Base-by-base conservation (phyloP, 2,888 invertebrate genomes). In the Beris chalybata region DNA sequence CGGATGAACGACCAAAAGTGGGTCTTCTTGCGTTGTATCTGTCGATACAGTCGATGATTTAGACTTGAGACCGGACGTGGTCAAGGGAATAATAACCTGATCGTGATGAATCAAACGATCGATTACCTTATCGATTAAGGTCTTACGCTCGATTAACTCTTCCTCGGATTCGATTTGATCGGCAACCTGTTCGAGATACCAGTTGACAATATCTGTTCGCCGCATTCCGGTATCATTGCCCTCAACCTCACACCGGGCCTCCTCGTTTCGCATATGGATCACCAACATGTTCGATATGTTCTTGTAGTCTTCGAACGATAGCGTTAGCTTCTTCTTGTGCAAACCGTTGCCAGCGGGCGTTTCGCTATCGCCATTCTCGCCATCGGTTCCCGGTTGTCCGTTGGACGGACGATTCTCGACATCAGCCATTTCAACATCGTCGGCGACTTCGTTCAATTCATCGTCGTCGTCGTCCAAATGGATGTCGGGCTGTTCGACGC, bases 401-500 rank as follows among this genome's bases (percentile, higher is more conserved):
- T 67, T 68, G 7, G 30, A 54, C 43, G 61, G 61, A 7, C 43
- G 55, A 53, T 67, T 13, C 9, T 13, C 45, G 4, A 30, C 15
- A 15, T 68, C 67, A 5, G 85, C 85, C 71, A 81, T 79, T 31
- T 85, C 83, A 80, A 85, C 82, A 47, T 80, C 80, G 1, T 84
- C 83, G 66, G 85, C 83, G 38, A 79, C 67, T 4, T 72, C 68
- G 5, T 71, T 73, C 38, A 74, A 75, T 45, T 79, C 72, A 31
- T 77, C 77, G 50, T 83, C 82, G 12, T 87, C 92, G 68, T 93
- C 94, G 63, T 93, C 93, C 70, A 98, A 82, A 77, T 95, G 91
- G 61, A 99, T 94, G 77, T 99, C 98, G 0, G 98, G 97, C 75
- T 97, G 97, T 75, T 98, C 98, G 15, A 99, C 97, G 47, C 97